Base-by-base conservation (phyloP, 2,888 invertebrate species). In the Anticlea derivata region DNA sequence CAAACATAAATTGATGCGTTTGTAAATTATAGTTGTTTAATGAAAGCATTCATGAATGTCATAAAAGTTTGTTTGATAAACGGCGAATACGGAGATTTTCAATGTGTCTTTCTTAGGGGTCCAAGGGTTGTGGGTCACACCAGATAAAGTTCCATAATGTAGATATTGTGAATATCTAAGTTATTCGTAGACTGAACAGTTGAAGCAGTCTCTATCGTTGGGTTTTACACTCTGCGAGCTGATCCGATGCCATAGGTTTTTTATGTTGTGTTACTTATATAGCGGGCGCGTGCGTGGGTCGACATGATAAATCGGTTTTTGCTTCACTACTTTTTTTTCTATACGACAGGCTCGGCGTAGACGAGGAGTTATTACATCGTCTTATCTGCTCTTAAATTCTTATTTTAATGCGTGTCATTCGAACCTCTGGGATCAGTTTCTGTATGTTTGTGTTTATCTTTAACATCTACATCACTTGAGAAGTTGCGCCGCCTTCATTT, bases 81-180 rank as follows among this genome's bases (percentile, higher is more conserved):
- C 78, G 80, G 85, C 77, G 80, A 83, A 83, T 78, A 70, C 63
- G 64, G 72, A 68, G 70, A 70, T 71, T 50, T 60, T 61, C 61
- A 61, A 63, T 61, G 63, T 73, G 66, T 78, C 67, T 72, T 73
- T 70, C 73, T 69, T 74, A 68, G 70, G 84, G 85, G 83, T 84
- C 82, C 83, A 83, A 79, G 70, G 73, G 75, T 76, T 55, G 69
- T 72, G 74, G 73, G 75, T 75, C 74, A 73, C 73, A 68, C 85
- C 89, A 87, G 89, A 89, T 87, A 81, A 84, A 87, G 90, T 85
- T 87, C 86, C 83, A 77, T 78, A 75, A 77, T 89, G 89, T 89
- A 89, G 88, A 89, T 89, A 89, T 86, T 90, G 89, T 90, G 88
- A 88, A 90, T 89, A 89, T 83, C 81, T 86, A 89, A 87, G 86